phyloP scores from a whole-genome alignment of 2,888 invertebrate species.

The Drosophila buzzatii region DNA sequence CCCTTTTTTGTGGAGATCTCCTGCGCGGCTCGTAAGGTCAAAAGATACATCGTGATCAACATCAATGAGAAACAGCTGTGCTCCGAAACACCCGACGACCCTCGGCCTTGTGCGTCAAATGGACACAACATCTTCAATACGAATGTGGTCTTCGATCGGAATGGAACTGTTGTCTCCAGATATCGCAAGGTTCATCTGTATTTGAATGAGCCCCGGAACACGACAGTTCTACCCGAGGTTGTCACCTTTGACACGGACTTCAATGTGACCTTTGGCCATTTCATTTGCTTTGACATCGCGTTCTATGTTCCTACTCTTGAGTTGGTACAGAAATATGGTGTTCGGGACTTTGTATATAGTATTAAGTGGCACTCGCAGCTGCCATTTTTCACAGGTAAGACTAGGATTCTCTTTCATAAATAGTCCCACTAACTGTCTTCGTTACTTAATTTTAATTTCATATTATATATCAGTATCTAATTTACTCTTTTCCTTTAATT shows the following conservation, averaged over 20 bases:
- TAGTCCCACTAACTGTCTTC: no score
- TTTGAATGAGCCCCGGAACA: slow-evolving; percentile 85
- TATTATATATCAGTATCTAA: no score
- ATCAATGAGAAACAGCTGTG: slow-evolving; percentile 88
- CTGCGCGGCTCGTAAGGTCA: slow-evolving; percentile 79
- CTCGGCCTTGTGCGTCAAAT: slow-evolving; percentile 71
- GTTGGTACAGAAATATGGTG: slow-evolving; percentile 77
- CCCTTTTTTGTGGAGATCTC: slow-evolving; percentile 76
- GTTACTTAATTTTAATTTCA: no score
- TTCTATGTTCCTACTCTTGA: slow-evolving; percentile 89
- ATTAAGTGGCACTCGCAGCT: slow-evolving; percentile 93
- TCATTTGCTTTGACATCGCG: slow-evolving; percentile 93
- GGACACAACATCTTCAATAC: slow-evolving; percentile 88
- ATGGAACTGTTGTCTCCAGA: slow-evolving; percentile 89
- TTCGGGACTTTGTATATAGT: slow-evolving; percentile 86
- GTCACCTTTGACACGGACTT: slow-evolving; percentile 91
- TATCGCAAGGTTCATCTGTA: slow-evolving; percentile 86
- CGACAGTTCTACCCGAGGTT: slow-evolving; percentile 86
- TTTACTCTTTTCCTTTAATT: no score
- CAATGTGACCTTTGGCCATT: slow-evolving; percentile 91
- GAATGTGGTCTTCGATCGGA: slow-evolving; percentile 91
- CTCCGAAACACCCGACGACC: slow-evolving; percentile 69
- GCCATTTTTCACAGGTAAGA: slow-evolving; percentile 89
- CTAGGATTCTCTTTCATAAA: no score
- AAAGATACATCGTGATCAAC: slow-evolving; percentile 90